Conservation (phyloP, 2,797 vertebrate genomes). For the Protosalanx chinensis region DNA sequence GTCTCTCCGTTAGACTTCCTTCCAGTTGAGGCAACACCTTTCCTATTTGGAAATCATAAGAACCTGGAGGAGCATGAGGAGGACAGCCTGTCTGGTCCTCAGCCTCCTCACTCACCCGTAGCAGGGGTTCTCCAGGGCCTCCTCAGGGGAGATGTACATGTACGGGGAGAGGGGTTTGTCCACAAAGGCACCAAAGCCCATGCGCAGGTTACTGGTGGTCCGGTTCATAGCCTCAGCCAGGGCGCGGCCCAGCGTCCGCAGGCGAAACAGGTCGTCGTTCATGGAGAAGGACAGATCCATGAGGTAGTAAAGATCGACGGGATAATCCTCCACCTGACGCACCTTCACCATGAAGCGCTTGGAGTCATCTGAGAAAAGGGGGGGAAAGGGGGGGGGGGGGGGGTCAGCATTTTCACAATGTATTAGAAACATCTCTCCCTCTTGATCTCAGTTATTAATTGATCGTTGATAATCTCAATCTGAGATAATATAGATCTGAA, state of each 20-base stretch:
- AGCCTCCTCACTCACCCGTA: slow-evolving; percentile 75
- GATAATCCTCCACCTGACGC: slow-evolving; percentile 97
- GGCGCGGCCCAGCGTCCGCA: slow-evolving; percentile 84
- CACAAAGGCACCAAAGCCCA: slow-evolving; percentile 96
- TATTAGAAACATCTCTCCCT: not conserved
- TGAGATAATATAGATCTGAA: not conserved
- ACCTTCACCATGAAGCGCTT: slow-evolving; percentile 86
- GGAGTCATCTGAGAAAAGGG: slow-evolving; percentile 80
- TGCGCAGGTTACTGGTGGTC: slow-evolving; percentile 92
- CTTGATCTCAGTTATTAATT: not conserved
- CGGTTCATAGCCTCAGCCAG: slow-evolving; percentile 87
- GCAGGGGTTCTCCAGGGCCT: slow-evolving; percentile 87
- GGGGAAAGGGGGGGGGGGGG: not conserved
- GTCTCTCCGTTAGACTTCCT: too few species aligned
- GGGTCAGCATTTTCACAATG: not conserved
- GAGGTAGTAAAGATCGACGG: slow-evolving; percentile 96
- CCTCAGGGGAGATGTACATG: slow-evolving; percentile 88
- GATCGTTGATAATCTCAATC: too few species aligned
- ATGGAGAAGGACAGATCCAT: slow-evolving; percentile 96
- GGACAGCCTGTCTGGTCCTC: not conserved
- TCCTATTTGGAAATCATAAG: not conserved
- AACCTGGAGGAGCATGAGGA: not conserved
- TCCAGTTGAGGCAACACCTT: too few species aligned
- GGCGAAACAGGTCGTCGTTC: slow-evolving; percentile 79
- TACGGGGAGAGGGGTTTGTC: slow-evolving; percentile 95